Conservation (phyloP, 2,113 vertebrate species). For the Bos indicus region DNA sequence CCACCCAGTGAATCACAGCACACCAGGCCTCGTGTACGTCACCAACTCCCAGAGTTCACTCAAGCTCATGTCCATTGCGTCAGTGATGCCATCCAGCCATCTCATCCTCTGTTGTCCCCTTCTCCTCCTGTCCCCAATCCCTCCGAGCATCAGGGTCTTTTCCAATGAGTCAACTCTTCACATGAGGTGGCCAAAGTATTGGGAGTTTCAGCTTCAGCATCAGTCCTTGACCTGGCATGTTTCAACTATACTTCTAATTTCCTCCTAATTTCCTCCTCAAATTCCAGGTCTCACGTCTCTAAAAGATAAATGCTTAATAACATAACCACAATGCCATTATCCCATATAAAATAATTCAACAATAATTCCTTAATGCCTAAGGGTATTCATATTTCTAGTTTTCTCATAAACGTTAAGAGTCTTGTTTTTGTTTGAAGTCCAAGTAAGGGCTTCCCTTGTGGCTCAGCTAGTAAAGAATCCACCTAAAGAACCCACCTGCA, state of each 20-base stretch:
- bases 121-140: too few relatives aligned
- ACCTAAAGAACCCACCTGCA: neutral
- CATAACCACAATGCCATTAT: neutral
- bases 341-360: neutral
- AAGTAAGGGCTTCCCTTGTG: neutral
- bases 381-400: neutral
- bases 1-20: too few relatives aligned
- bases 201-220: too few relatives aligned
- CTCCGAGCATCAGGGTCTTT: too few relatives aligned
- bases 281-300: neutral
- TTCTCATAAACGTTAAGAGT: neutral
- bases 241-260: neutral
- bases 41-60: too few relatives aligned
- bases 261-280: neutral
- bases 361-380: slow-evolving; percentile 15
- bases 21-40: too few relatives aligned
- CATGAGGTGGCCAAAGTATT: too few relatives aligned
- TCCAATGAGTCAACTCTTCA: too few relatives aligned
- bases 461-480: neutral
- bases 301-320: neutral
- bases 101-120: too few relatives aligned
- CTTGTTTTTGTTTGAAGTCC: slow-evolving; percentile 3
- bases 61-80: too few relatives aligned
- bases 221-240: neutral
- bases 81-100: too few relatives aligned